Conservation (phyloP, 53 echinoderm and acorn worm genomes). For the Paelopatides confundens region DNA sequence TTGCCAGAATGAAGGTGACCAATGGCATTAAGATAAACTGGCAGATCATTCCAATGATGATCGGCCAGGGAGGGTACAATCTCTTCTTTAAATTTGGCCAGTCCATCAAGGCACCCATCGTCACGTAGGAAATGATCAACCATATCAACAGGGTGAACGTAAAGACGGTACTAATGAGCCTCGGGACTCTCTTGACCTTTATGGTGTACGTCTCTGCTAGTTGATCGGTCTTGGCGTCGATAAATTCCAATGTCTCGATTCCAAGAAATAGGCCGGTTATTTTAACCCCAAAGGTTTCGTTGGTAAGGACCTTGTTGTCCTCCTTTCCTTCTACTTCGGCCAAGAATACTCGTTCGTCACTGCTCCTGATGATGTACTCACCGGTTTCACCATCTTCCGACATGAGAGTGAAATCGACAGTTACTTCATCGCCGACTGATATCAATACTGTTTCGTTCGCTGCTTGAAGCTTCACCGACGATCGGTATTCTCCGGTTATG, state of each 20-base stretch:
- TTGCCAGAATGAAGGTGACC: conserved; percentile 73
- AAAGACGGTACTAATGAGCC: conserved; percentile 60
- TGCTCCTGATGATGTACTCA: conserved; percentile 25
- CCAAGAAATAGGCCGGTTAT: conserved; percentile 62
- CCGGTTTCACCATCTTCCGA: background rate
- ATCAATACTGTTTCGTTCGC: conserved; percentile 31
- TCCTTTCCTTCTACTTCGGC: conserved; percentile 33
- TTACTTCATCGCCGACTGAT: conserved; percentile 56
- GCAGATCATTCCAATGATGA: conserved; percentile 84
- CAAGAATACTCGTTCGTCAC: conserved; percentile 48
- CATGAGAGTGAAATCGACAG: conserved; percentile 68
- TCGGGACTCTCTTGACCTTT: conserved; percentile 59
- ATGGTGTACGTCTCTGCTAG: conserved; percentile 56
- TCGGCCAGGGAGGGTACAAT: conserved; percentile 71
- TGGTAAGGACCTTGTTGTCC: conserved; percentile 13
- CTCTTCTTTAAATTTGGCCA: conserved; percentile 56
- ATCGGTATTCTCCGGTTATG: background rate
- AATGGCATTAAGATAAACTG: conserved; percentile 93
- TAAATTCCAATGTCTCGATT: conserved; percentile 25
- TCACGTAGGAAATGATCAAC: conserved; percentile 83
- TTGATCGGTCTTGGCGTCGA: background rate
- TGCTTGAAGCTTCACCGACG: background rate
- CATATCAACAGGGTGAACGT: conserved; percentile 74
- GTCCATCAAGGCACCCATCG: conserved; percentile 85
- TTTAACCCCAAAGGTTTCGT: conserved; percentile 46